These are phyloP conservation scores for Axinella damicornis DNA, from an alignment of 37 sponge, comb jelly and placozoan genomes.

Conservation along the genomic window DNA sequence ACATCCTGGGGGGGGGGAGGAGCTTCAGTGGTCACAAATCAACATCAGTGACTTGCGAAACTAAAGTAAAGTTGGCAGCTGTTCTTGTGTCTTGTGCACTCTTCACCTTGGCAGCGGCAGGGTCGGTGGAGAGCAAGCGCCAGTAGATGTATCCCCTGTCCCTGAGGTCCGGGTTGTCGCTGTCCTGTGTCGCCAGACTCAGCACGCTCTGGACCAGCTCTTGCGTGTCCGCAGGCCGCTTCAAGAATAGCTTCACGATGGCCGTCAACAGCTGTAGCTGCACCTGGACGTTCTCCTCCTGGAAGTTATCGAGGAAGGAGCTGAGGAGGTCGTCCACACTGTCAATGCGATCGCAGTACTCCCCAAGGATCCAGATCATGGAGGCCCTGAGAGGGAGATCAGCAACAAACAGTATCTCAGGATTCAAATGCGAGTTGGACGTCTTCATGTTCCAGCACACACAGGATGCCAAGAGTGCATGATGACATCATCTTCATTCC, in stretches of 20 bases:
- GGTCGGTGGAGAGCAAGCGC: constrained; percentile 98
- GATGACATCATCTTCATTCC: no score
- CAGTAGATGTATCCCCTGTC: constrained; percentile 99
- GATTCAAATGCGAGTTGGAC: neutral
- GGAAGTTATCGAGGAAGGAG: constrained; percentile 92
- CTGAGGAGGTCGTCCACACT: constrained; percentile 90
- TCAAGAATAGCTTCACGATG: constrained; percentile 97
- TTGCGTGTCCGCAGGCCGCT: constrained; percentile 92
- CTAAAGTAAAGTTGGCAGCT: no score
- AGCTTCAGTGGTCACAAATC: neutral
- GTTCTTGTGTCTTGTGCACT: no score
- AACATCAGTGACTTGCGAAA: no score
- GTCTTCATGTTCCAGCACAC: no score
- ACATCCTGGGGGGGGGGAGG: constrained; percentile 70
- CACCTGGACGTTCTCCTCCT: constrained; percentile 94
- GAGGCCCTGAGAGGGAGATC: constrained; percentile 76
- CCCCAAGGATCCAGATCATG: constrained; percentile 99
- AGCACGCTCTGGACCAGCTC: constrained; percentile 96
- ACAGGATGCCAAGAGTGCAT: no score
- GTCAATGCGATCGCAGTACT: constrained; percentile 98
- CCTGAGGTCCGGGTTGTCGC: constrained; percentile 97
- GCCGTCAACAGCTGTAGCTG: constrained; percentile 98
- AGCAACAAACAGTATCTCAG: neutral
- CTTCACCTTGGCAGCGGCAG: constrained; percentile 93
- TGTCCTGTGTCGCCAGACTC: constrained; percentile 98